Evolutionary conservation across 2,888 invertebrate species (phyloP).

Genomic region (Synanthedon vespiformis): DNA sequence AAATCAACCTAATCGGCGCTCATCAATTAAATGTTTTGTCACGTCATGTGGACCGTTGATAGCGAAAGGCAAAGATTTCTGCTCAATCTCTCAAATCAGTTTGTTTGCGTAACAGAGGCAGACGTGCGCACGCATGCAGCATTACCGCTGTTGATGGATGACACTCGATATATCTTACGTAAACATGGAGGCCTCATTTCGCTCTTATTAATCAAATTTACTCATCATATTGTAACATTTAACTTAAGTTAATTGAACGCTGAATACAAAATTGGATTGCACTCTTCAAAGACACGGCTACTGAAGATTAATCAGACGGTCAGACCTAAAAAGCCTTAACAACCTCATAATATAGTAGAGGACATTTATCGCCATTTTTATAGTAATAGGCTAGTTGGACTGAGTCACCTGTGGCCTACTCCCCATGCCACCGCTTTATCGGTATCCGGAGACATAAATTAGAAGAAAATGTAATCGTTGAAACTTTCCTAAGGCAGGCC

Average conservation of each 20-base stretch:
- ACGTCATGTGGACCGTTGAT: slow-evolving; percentile 8
- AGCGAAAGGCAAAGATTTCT: slow-evolving; percentile 16
- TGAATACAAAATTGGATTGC: not conserved
- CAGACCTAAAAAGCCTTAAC: not conserved
- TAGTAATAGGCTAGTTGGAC: slow-evolving; percentile 18
- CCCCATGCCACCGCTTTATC: slow-evolving; percentile 45
- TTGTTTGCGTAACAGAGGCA: slow-evolving; percentile 18
- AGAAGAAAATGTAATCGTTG: slow-evolving; percentile 64
- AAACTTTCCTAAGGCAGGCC: slow-evolving; percentile 54
- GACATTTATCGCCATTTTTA: slow-evolving; percentile 4
- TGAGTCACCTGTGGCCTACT: slow-evolving; percentile 51
- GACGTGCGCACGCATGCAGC: slow-evolving; percentile 38
- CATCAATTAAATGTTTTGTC: slow-evolving; percentile 13
- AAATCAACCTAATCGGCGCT: slow-evolving; percentile 4
- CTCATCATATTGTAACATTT: not conserved
- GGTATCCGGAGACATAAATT: slow-evolving; percentile 58
- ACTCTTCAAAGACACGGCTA: too few relatives aligned
- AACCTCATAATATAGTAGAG: not conserved
- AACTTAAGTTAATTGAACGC: not conserved
- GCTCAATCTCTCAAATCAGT: slow-evolving; percentile 19
- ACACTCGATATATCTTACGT: slow-evolving; percentile 35
- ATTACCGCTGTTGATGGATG: slow-evolving; percentile 34
- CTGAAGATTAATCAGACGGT: too few relatives aligned
- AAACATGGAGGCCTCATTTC: slow-evolving; percentile 25
- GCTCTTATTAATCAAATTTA: slow-evolving; percentile 38